These are phyloP conservation scores for Carassius auratus DNA, from an alignment of 2,113 vertebrate species.

Conservation along the genomic window DNA sequence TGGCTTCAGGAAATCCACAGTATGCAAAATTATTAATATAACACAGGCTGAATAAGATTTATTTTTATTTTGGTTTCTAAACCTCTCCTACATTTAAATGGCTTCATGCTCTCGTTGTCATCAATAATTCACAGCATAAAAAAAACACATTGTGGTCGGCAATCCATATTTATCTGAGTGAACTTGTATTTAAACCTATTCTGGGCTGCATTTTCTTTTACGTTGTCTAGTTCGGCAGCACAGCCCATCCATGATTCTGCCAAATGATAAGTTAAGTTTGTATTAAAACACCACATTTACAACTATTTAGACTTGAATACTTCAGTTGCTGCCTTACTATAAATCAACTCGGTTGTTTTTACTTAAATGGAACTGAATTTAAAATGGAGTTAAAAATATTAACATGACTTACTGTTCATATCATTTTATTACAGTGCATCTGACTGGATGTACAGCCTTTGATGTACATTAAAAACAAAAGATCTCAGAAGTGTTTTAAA, in stretches of 20 bases:
- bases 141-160: background rate
- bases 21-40: background rate
- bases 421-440: background rate
- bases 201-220: background rate
- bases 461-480: background rate
- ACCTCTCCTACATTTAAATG: background rate
- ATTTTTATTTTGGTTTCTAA: background rate
- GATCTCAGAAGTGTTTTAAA: background rate
- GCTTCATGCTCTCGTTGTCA: background rate
- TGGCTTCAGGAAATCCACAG: background rate
- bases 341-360: no score
- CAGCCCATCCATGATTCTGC: background rate
- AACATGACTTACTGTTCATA: no score
- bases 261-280: background rate
- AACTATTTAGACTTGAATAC: no score
- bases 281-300: no score
- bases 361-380: no score
- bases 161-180: background rate
- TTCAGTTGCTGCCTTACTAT: no score
- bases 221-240: background rate
- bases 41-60: background rate
- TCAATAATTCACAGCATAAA: background rate
- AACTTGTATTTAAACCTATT: background rate
- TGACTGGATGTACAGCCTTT: background rate
- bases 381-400: no score